A percentile compares a stretch with the other conserved stretches of the same genome.
These are phyloP conservation scores for Melanotaenia trifasciata DNA, from an alignment of 2,797 vertebrate genomes.

Conservation along the genomic window DNA sequence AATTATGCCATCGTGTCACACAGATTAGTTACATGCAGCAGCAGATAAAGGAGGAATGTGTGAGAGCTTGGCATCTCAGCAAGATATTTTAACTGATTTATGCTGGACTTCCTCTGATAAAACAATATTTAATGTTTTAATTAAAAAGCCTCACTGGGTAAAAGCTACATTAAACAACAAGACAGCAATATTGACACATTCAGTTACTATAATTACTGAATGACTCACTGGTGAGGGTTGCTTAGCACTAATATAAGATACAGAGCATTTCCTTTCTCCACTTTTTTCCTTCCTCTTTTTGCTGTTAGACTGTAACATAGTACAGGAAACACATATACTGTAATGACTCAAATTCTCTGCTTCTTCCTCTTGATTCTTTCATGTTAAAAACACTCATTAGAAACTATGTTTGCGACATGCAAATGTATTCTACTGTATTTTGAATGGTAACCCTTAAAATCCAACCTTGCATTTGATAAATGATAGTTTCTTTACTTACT, in stretches of 20 bases:
- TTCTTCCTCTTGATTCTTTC: conserved; percentile 10
- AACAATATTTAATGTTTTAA: neutral
- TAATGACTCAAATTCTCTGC: conserved; percentile 17
- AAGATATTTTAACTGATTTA: conserved; percentile 1
- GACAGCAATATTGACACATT: neutral
- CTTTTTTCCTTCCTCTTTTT: conserved; percentile 16
- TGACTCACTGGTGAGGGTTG: neutral
- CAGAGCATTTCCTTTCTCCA: conserved; percentile 11
- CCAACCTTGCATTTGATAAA: too few relatives aligned
- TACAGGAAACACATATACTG: conserved; percentile 18
- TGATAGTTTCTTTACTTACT: too few relatives aligned
- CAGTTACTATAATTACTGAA: neutral
- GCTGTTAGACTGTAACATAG: neutral
- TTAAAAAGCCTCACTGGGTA: neutral
- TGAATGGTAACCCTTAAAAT: neutral
- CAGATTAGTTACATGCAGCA: conserved; percentile 26
- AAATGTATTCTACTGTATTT: neutral
- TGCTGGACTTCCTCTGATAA: neutral
- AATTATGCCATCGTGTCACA: neutral
- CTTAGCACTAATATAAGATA: conserved; percentile 7
- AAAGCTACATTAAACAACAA: neutral
- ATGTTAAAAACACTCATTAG: conserved; percentile 24
- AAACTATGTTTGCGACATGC: conserved; percentile 16
- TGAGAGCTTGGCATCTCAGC: neutral
- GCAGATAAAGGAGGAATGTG: conserved; percentile 59